A percentile compares a stretch with the other conserved stretches of the same genome.
These are phyloP conservation scores for Drosophila quadrilineata DNA, from an alignment of 1,140 invertebrate species.

Conservation along the genomic window DNA sequence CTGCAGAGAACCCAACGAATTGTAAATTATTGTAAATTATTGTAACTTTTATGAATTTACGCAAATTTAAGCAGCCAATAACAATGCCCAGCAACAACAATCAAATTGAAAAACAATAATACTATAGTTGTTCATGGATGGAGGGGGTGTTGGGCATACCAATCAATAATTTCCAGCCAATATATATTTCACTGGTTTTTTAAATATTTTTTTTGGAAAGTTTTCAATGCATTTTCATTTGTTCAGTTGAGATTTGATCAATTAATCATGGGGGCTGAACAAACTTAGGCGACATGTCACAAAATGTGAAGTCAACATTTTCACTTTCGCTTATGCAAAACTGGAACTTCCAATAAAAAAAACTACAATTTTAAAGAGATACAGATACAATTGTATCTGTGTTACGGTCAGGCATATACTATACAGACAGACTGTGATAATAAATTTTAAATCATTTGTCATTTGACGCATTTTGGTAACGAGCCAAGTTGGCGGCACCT, in stretches of 20 bases:
- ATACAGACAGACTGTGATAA: constrained; percentile 46
- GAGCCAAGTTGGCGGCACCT: constrained; percentile 45
- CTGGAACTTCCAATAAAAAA: constrained; percentile 4
- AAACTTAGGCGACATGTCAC: constrained; percentile 38
- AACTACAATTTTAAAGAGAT: not conserved
- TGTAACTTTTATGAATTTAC: constrained; percentile 59
- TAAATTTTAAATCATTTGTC: constrained; percentile 76
- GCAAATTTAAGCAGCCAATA: constrained; percentile 38
- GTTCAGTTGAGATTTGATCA: too few species aligned
- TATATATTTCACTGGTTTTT: too few species aligned
- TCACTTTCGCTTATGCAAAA: constrained; percentile 59
- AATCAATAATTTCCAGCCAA: too few species aligned
- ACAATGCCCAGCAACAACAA: constrained; percentile 11
- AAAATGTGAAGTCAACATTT: constrained; percentile 42
- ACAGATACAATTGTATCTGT: constrained; percentile 2
- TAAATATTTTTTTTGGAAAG: too few species aligned
- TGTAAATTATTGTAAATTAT: constrained; percentile 78
- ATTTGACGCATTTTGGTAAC: constrained; percentile 75
- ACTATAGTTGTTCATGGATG: not conserved
- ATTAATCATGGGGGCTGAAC: constrained; percentile 50
- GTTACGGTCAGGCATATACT: too few species aligned
- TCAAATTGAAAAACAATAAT: constrained; percentile 3
- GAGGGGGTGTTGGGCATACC: too few species aligned
- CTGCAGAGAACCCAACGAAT: constrained; percentile 71
- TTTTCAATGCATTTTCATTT: constrained; percentile 12